Evolutionary conservation across 2,797 vertebrate species (phyloP), one percentile per base, ranked within the genome.

Genomic region (Enoplosus armatus): DNA sequence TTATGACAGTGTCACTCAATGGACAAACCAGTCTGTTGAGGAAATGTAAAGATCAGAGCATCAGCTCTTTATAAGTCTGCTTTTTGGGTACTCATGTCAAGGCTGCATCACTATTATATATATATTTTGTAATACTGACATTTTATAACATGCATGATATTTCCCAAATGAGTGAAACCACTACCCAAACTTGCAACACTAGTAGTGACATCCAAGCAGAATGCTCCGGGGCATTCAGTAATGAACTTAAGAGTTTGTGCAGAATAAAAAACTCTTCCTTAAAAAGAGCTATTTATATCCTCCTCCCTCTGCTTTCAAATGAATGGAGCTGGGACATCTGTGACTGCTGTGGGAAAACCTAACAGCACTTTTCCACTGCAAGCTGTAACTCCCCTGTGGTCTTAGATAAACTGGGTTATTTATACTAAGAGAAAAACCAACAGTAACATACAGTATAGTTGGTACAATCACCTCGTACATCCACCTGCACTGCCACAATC

Each of bases 261-360:
- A n/a, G 29, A 76, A 70, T 67, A 75, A 74, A 82, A n/a, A 72
- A 58, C 1, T 59, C 35, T 54, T 20, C n/a, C 41, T 74, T 80
- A 83, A 77, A 84, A 70, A 7, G 2, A 70, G 64, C 80, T 85
- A 88, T 82, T 86, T 89, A 78, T 89, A 88, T 77, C 75, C 26
- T 60, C 60, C 69, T 73, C 41, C 59, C 12, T 77, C 69, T 65
- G 72, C 84, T 84, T 82, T 72, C 50, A 80, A 53, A 66, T 68
- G 58, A 69, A 82, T 37, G 58, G 67, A 85, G 76, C 77, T 48
- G 54, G 78, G 83, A 86, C 85, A 88, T 90, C 74, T 82, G 83
- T 80, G 82, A 41, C 59, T 79, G 47, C 75, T 87, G 70, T 85
- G 77, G 79, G 67, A 87, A 83, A 88, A 77, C 60, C 68, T 54